Conservation (phyloP, 2,888 invertebrate species). For the Patella pellucida region DNA sequence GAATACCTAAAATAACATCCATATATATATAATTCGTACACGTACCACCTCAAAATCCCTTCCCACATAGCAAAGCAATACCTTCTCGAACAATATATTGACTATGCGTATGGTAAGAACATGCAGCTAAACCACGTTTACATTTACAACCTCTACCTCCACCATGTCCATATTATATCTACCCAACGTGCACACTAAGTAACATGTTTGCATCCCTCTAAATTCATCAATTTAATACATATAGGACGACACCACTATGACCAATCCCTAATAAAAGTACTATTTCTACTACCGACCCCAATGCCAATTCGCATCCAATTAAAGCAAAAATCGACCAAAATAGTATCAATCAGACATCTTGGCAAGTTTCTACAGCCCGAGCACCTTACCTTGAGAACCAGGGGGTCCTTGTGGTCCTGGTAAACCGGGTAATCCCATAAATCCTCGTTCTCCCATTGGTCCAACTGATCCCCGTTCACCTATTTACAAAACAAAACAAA, state of each 20-base stretch:
- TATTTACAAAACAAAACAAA: conserved; percentile 54
- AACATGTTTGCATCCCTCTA: no score
- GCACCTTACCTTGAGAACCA: conserved; percentile 41
- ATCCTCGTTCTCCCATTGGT: conserved; percentile 78
- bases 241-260: no score
- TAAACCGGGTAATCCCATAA: conserved; percentile 78
- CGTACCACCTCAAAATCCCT: not conserved
- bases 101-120: not conserved
- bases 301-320: no score
- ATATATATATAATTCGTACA: not conserved
- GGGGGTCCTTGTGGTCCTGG: conserved; percentile 75
- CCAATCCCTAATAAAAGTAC: no score
- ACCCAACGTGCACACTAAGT: no score
- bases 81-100: not conserved
- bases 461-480: conserved; percentile 80
- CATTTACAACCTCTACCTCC: no score
- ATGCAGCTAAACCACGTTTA: no score
- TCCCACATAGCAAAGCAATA: not conserved
- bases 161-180: no score
- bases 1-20: conserved; percentile 75
- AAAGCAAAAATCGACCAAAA: no score
- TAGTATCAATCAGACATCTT: not conserved
- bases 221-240: no score
- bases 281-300: no score
- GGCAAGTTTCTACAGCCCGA: not conserved